These are phyloP conservation scores for Ephydatia muelleri DNA, from an alignment of 37 sponge, comb jelly and placozoan species.

Conservation along the genomic window DNA sequence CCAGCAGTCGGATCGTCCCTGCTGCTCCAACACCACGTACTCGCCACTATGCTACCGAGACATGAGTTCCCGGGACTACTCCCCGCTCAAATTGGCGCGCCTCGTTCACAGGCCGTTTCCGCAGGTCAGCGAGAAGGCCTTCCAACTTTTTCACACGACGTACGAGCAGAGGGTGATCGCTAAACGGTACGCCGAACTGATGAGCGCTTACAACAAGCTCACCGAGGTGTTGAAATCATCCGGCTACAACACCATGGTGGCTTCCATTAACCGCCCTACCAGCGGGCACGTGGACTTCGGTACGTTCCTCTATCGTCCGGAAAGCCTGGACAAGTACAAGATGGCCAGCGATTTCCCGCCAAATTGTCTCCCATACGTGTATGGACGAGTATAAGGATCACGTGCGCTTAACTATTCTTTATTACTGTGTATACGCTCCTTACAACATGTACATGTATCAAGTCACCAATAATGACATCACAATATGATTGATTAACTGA, in stretches of 20 bases:
- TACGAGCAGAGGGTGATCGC: not conserved
- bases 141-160: not conserved
- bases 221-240: not conserved
- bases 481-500: no score
- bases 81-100: not conserved
- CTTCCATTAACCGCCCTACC: not conserved
- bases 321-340: not conserved
- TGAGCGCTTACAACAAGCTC: not conserved
- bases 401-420: no score
- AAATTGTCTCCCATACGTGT: no score
- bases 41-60: not conserved
- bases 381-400: no score
- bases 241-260: not conserved
- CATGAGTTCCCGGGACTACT: not conserved
- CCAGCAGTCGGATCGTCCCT: not conserved
- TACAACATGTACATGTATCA: no score
- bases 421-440: no score
- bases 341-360: no score
- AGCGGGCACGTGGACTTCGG: slow-evolving; percentile 7
- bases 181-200: not conserved
- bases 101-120: slow-evolving; percentile 12
- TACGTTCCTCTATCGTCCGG: slow-evolving; percentile 13
- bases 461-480: no score
- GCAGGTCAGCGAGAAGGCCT: not conserved
- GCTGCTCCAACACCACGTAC: slow-evolving; percentile 20